A percentile compares a stretch with the other conserved stretches of the same genome.
Conservation (phyloP, 2,888 invertebrate species). For the Abrostola tripartita region DNA sequence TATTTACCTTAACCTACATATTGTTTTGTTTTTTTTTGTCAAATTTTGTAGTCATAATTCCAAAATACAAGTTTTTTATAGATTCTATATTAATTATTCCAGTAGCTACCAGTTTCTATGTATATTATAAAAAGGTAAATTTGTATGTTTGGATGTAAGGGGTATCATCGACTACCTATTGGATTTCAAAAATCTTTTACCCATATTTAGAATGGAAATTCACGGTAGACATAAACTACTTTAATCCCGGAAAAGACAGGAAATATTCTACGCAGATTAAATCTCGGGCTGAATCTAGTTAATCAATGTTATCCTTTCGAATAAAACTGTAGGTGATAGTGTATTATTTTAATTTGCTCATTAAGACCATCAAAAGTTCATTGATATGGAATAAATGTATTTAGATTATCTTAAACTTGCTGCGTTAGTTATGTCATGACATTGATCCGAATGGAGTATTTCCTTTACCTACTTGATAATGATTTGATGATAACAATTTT, state of each 20-base stretch:
- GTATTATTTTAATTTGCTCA: conserved; percentile 20
- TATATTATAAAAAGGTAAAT: too few relatives aligned
- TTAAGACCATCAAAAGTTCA: conserved; percentile 16
- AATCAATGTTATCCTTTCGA: not conserved
- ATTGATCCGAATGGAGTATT: conserved; percentile 14
- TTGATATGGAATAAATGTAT: conserved; percentile 17
- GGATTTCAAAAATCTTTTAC: too few relatives aligned
- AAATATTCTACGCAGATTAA: too few relatives aligned
- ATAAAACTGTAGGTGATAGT: not conserved
- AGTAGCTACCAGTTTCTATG: too few relatives aligned
- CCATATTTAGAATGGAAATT: too few relatives aligned
- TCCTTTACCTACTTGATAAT: conserved; percentile 1
- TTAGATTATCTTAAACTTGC: conserved; percentile 18
- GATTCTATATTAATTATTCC: too few relatives aligned
- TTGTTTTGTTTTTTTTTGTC: not conserved
- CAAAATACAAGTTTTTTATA: too few relatives aligned
- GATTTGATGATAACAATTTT: not conserved
- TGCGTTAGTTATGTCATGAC: conserved; percentile 8
- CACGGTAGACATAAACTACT: too few relatives aligned
- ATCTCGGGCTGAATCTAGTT: not conserved
- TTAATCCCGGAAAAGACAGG: too few relatives aligned
- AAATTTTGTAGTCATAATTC: not conserved
- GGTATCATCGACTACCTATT: too few relatives aligned
- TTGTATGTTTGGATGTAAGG: too few relatives aligned
- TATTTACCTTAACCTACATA: not conserved